A percentile compares a stretch with the other conserved stretches of the same genome.
Conservation (phyloP, 2,888 invertebrate genomes). For the Griposia aprilina region DNA sequence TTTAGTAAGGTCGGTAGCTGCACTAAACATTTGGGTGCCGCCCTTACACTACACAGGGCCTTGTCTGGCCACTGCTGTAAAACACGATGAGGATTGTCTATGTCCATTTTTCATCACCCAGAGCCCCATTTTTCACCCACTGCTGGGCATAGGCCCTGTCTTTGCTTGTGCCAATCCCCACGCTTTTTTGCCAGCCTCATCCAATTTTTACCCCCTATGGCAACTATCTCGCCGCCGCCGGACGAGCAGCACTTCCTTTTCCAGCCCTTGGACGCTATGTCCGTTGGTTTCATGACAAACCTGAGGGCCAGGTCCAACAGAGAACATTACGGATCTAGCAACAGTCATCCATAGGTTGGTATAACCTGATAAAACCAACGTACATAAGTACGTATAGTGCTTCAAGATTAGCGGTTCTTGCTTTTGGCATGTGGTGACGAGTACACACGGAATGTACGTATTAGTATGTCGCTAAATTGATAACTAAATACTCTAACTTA, state of each 20-base stretch:
- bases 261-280: not conserved
- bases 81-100: not conserved
- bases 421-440: constrained; percentile 15
- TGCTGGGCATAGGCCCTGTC: not conserved
- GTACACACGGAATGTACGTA: constrained; percentile 18
- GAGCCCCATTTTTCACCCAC: not conserved
- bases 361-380: constrained; percentile 15
- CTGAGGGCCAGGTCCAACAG: not conserved
- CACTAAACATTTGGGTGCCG: not conserved
- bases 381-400: not conserved
- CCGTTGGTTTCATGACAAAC: not conserved
- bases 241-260: not conserved
- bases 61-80: not conserved
- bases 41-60: not conserved
- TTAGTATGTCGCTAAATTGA: constrained; percentile 31
- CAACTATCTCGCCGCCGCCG: not conserved
- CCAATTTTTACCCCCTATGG: not conserved
- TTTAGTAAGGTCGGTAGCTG: not conserved
- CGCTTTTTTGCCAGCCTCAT: not conserved
- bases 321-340: not conserved
- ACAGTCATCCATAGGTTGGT: constrained; percentile 1
- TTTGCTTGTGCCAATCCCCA: not conserved
- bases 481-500: constrained; percentile 32
- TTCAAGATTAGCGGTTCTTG: constrained; percentile 3
- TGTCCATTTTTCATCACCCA: not conserved